These are phyloP conservation scores for Trematomus loennbergii DNA, from an alignment of 2,113 vertebrate genomes.

Conservation along the genomic window DNA sequence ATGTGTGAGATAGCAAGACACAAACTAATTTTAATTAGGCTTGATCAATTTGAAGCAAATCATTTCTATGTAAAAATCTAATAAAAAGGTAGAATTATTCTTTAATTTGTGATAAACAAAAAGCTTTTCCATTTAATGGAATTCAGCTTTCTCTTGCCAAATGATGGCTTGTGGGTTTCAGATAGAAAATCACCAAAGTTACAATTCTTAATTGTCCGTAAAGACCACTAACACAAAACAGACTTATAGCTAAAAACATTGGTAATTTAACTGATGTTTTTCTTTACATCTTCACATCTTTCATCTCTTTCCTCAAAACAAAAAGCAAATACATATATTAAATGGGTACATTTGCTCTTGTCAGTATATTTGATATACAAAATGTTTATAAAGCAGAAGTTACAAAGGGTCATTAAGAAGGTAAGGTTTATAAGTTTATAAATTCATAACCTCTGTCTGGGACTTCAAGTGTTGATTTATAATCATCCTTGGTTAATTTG, in stretches of 20 bases:
- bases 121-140: slow-evolving; percentile 14
- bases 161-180: slow-evolving; percentile 26
- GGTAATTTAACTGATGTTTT: background rate
- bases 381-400: background rate
- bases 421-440: background rate
- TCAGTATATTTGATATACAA: background rate
- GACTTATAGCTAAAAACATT: background rate
- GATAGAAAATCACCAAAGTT: slow-evolving; percentile 5
- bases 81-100: background rate
- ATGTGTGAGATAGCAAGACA: background rate
- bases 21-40: background rate
- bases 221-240: background rate
- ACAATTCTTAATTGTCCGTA: background rate
- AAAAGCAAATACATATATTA: no score
- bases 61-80: background rate
- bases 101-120: slow-evolving; percentile 11
- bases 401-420: background rate
- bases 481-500: slow-evolving; percentile 40
- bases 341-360: no score
- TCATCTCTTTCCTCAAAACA: background rate
- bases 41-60: background rate
- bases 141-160: slow-evolving; percentile 13
- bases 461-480: slow-evolving; percentile 22
- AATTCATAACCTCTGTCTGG: slow-evolving; percentile 1
- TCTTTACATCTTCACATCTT: background rate